These are phyloP conservation scores for Thermophis baileyi DNA, from an alignment of 2,113 vertebrate genomes.

Conservation along the genomic window DNA sequence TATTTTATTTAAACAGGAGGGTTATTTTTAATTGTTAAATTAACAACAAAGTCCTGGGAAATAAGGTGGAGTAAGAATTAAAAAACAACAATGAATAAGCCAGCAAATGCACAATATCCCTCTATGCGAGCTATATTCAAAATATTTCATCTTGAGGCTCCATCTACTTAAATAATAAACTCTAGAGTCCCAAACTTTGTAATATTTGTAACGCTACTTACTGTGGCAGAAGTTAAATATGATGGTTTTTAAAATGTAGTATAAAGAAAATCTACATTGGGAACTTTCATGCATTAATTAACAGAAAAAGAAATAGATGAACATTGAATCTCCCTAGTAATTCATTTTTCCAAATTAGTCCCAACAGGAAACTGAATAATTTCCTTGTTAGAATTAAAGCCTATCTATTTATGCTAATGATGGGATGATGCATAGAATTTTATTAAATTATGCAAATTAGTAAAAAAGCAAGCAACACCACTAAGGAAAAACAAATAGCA, in stretches of 20 bases:
- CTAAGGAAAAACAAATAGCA: slow-evolving; percentile 30
- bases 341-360: slow-evolving; percentile 48
- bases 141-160: not conserved
- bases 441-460: slow-evolving; percentile 39
- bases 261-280: slow-evolving; percentile 26
- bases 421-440: slow-evolving; percentile 35
- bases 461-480: slow-evolving; percentile 16
- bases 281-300: slow-evolving; percentile 43
- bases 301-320: slow-evolving; percentile 32
- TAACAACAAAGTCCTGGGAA: not conserved
- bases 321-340: slow-evolving; percentile 18
- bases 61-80: not conserved
- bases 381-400: slow-evolving; percentile 39
- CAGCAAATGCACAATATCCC: not conserved
- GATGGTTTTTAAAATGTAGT: slow-evolving; percentile 4
- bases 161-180: not conserved
- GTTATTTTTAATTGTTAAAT: not conserved
- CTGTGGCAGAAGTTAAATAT: slow-evolving; percentile 26
- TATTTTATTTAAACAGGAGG: not conserved
- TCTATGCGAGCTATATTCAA: not conserved
- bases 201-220: slow-evolving; percentile 16
- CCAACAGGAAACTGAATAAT: slow-evolving; percentile 46
- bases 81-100: not conserved
- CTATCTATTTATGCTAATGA: slow-evolving; percentile 35
- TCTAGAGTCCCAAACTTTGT: not conserved